phyloP scores from a whole-genome alignment of 2,113 vertebrate genomes.

The Meriones unguiculatus region DNA sequence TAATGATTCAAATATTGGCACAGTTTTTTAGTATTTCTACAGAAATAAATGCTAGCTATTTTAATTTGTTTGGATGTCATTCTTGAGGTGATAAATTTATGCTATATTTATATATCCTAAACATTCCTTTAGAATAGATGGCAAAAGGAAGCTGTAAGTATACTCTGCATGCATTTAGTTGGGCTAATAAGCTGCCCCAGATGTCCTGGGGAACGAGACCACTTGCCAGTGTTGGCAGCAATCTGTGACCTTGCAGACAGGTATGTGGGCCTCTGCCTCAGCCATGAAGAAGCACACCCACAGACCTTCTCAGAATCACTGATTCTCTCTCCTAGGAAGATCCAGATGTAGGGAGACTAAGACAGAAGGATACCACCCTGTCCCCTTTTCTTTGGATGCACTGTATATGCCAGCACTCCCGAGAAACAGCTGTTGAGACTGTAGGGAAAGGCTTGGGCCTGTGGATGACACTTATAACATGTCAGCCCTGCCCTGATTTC shows the following conservation, averaged over 20 bases:
- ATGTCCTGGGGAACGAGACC: not conserved
- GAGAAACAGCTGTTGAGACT: not conserved
- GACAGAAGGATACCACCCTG: not conserved
- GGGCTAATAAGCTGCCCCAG: constrained; percentile 9
- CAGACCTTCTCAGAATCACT: not conserved
- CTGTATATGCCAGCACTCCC: not conserved
- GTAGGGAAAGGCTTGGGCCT: not conserved
- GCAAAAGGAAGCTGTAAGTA: constrained; percentile 31
- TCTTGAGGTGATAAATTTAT: constrained; percentile 53
- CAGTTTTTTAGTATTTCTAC: not conserved
- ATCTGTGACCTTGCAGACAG: not conserved
- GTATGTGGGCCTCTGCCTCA: not conserved
- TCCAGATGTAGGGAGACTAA: not conserved
- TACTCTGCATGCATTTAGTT: constrained; percentile 34
- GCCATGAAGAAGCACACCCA: not conserved
- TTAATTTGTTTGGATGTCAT: constrained; percentile 46
- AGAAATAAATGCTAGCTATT: constrained; percentile 30
- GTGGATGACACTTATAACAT: not conserved
- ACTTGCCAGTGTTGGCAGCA: not conserved
- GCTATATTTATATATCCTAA: constrained; percentile 51
- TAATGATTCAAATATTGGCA: constrained; percentile 38
- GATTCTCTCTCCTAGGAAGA: not conserved
- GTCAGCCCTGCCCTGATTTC: not conserved
- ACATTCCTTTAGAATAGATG: constrained; percentile 38
- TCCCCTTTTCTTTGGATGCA: not conserved